Conservation (phyloP, 2,888 invertebrate genomes). For the Xestia ashworthii region DNA sequence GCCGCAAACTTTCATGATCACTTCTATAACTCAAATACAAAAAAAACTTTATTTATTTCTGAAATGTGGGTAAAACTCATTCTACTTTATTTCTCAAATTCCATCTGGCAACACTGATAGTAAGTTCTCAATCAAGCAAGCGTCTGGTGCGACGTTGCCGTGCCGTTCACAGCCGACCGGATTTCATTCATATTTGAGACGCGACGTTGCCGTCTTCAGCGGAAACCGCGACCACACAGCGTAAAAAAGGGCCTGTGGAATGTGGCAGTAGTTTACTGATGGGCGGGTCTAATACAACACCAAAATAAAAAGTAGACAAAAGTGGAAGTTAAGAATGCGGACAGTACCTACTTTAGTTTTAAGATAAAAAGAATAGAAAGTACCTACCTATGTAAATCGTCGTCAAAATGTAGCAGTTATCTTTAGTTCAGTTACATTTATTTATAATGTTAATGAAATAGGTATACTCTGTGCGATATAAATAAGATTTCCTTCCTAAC, state of each 20-base stretch:
- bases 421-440: constrained; percentile 6
- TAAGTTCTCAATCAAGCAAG: constrained; percentile 89
- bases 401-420: constrained; percentile 12
- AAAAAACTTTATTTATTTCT: constrained; percentile 16
- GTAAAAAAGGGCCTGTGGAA: constrained; percentile 90
- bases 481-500: neutral
- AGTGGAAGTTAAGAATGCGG: constrained; percentile 84
- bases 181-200: constrained; percentile 91
- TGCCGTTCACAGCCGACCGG: constrained; percentile 86
- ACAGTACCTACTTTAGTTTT: constrained; percentile 75
- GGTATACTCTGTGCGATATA: neutral
- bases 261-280: constrained; percentile 88
- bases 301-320: constrained; percentile 84
- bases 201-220: constrained; percentile 90
- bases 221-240: constrained; percentile 90
- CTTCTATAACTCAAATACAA: neutral
- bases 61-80: constrained; percentile 24
- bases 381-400: constrained; percentile 16
- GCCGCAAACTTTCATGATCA: neutral
- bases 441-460: constrained; percentile 1
- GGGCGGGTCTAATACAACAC: constrained; percentile 85
- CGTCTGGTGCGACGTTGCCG: constrained; percentile 90
- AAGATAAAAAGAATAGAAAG: constrained; percentile 20
- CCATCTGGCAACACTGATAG: constrained; percentile 73
- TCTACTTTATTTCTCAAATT: constrained; percentile 65